Evolutionary conservation across 37 sponge, comb jelly and placozoan genomes (phyloP).

Genomic region (Corticium candelabrum): DNA sequence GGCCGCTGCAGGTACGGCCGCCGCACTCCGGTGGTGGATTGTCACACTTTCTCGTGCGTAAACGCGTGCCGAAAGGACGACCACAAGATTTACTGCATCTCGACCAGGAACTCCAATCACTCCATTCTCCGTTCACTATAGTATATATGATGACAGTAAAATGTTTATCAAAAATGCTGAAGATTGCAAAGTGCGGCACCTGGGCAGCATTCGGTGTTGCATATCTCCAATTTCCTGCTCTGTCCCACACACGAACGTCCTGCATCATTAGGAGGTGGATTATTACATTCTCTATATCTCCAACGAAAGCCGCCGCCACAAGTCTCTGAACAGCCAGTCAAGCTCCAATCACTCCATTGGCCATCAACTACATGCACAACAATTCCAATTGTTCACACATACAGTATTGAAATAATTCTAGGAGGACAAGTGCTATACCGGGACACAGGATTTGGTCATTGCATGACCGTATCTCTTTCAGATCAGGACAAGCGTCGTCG

Average conservation of each 20-base stretch:
- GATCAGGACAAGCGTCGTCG: no score
- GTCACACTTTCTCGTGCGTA: not conserved
- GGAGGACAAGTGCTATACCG: no score
- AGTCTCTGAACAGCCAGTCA: slow-evolving; percentile 12
- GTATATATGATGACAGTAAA: no score
- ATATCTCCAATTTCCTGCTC: not conserved
- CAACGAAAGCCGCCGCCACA: slow-evolving; percentile 9
- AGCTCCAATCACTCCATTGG: slow-evolving; percentile 9
- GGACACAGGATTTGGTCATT: no score
- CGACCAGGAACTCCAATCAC: not conserved
- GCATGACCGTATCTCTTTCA: no score
- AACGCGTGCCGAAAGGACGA: no score
- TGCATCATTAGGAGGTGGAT: slow-evolving; percentile 2
- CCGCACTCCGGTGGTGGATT: not conserved
- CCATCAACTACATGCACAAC: slow-evolving; percentile 21
- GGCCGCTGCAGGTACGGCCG: not conserved
- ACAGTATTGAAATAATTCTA: no score
- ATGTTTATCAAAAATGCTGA: no score
- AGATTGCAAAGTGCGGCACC: no score
- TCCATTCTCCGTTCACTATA: no score
- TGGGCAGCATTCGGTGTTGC: not conserved
- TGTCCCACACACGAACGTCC: not conserved
- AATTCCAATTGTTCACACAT: no score
- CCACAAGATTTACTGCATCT: not conserved
- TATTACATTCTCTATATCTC: slow-evolving; percentile 7